Evolutionary conservation across 2,113 vertebrate genomes (phyloP), one percentile per base, ranked within the genome.

Genomic region (Thunnus maccoyii): DNA sequence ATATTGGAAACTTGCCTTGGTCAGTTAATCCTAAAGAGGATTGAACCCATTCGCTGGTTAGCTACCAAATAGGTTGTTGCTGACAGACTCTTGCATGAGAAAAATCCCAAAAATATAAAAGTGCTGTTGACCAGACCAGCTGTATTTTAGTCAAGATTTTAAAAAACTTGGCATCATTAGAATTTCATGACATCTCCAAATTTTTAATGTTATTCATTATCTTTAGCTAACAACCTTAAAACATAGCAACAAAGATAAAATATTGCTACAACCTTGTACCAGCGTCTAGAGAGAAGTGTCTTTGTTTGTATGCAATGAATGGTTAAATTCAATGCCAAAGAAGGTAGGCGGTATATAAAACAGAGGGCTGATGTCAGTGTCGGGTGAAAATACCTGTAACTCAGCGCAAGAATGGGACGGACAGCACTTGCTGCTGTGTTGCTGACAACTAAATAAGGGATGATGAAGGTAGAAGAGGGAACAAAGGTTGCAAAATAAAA

Each of bases 401-500:
- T 56, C 10, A 58, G 58, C 22, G 58, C 71, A 76, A 44, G 66
- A 70, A 79, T 18, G 54, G 20, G 73, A 66, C 69, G 32, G 77
- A 82, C 72, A 69, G 57, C 60, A 81, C 50, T 32, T 10, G 44
- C 41, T 65, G 82, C 58, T 27, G 30, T 61, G 54, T 5, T 67
- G 67, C 50, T 82, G 86, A 87, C 78, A 83, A 91, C 79, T 89
- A 83, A 88, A 89, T 89, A 86, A 87, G 71, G 73, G 30, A 72
- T 76, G 75, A 84, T 78, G 68, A 82, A 82, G 78, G 85, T 74
- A 89, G 82, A 82, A 74, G 54, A 70, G 54, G 66, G 83, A 81
- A 83, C 72, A 86, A 73, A 55, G 72, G 72, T 71, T 74, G 81
- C 63, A 72, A 76, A 85, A 89, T 88, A 72, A 83, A 88, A 88